phyloP scores from a whole-genome alignment of 2,113 vertebrate genomes.

The Notechis scutatus region DNA sequence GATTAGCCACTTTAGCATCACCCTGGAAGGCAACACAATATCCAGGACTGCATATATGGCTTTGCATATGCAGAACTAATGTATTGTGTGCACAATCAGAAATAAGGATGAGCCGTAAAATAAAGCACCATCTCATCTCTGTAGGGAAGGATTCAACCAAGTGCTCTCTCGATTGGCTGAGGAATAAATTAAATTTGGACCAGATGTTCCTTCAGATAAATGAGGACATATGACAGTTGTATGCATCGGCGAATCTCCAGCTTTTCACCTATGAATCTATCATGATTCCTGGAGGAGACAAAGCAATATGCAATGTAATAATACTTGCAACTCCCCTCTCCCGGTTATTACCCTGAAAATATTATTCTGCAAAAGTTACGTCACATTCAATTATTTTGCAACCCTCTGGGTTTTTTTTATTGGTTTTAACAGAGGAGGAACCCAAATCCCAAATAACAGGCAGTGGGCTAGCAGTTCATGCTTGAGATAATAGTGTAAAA shows the following conservation, averaged over 20 bases:
- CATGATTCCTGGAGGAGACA: neutral
- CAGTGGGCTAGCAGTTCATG: neutral
- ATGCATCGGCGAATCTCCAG: neutral
- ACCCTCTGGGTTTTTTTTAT: neutral
- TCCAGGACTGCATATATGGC: neutral
- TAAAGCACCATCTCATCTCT: neutral
- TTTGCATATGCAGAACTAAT: neutral
- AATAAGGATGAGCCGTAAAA: neutral
- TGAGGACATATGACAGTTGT: neutral
- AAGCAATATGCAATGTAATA: neutral
- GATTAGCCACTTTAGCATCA: neutral
- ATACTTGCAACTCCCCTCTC: neutral
- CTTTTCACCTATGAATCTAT: neutral
- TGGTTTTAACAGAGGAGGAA: neutral
- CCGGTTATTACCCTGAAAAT: neutral
- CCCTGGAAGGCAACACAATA: too few species aligned
- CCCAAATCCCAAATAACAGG: neutral
- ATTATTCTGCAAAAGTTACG: neutral
- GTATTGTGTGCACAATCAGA: neutral
- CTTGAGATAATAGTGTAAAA: neutral
- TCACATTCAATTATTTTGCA: neutral
- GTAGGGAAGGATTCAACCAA: neutral
- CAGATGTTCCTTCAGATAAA: neutral
- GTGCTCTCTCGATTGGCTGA: neutral
- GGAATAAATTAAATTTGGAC: neutral